Base-by-base conservation (phyloP, 2,888 invertebrate species). In the Odontocerum albicorne region DNA sequence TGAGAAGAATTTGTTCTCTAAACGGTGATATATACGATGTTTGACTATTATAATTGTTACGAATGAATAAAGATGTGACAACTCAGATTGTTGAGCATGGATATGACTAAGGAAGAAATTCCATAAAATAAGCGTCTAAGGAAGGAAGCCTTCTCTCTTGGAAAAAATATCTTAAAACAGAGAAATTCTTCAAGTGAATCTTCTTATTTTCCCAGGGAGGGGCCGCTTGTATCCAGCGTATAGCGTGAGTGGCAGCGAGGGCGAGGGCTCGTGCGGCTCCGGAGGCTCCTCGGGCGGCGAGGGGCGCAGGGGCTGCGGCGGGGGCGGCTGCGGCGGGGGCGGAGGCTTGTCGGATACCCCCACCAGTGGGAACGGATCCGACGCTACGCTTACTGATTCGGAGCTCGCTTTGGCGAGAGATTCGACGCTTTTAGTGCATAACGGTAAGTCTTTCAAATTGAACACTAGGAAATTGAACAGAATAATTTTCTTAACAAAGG, bases 311-410 rank as follows among this genome's bases (percentile, higher is more conserved):
- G 78, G 65, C 77, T 76, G 36, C 67, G 74, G 54, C 61, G 71
- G 61, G 70, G 72, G 65, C 75, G 42, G 50, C 21, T 21, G 86
- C 76, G 84, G 86, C 74, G 81, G 83, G 64, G 87, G 88, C 77
- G 86, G 75, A 71, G 82, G 87, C 66, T 79, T 90, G 65, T 86
- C 88, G 71, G 85, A 90, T 76, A 87, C 90, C 68, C 90, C 90
- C 62, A 87, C 88, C 38, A 87, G 89, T 62, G 90, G 90, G 71
- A 89, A 90, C 86, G 88, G 87, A 62, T 90, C 90, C 62, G 89
- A 90, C 83, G 89, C 88, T 35, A 90, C 90, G 19, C 82, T 90
- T 66, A 90, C 90, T 31, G 91, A 90, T 73, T 88, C 89, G 16
- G 91, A 91, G 76, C 79, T 89, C 70, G 89, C 90, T 66, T 80